Percentiles rank a stretch among this genome's conserved stretches.
These are phyloP conservation scores for Uloborus plumipes DNA, from an alignment of 2,888 invertebrate genomes.

Conservation along the genomic window DNA sequence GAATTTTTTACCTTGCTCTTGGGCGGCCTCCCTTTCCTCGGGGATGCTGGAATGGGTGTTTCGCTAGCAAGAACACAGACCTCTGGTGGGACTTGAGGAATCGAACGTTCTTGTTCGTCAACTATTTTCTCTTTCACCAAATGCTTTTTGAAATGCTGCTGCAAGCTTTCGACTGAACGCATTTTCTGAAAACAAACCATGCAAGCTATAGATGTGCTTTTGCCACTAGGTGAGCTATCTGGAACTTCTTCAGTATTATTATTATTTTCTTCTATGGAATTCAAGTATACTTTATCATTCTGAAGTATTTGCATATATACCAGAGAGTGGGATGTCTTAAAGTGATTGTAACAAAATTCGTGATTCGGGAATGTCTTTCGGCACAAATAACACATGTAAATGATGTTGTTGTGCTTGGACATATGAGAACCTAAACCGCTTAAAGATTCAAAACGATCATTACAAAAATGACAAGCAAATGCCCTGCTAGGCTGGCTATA, in stretches of 20 bases:
- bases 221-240: conserved; percentile 2
- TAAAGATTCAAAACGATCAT: conserved; percentile 84
- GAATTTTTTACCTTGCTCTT: conserved; percentile 44
- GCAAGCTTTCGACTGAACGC: conserved; percentile 43
- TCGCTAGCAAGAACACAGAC: background rate
- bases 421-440: conserved; percentile 74
- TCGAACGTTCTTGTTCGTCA: conserved; percentile 9
- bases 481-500: conserved; percentile 44
- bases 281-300: conserved; percentile 10
- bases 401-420: conserved; percentile 70
- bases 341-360: conserved; percentile 84
- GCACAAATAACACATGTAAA: conserved; percentile 92
- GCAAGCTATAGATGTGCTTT: conserved; percentile 37
- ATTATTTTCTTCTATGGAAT: background rate
- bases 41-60: background rate
- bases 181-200: conserved; percentile 60
- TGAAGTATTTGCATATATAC: conserved; percentile 77
- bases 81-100: background rate
- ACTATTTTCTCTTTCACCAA: conserved; percentile 23
- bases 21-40: conserved; percentile 12
- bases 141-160: conserved; percentile 54
- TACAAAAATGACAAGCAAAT: conserved; percentile 86
- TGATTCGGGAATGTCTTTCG: conserved; percentile 87
- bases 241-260: conserved; percentile 20
- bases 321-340: conserved; percentile 80